Evolutionary conservation across 2,797 vertebrate species (phyloP).

Genomic region (Notolabrus celidotus): DNA sequence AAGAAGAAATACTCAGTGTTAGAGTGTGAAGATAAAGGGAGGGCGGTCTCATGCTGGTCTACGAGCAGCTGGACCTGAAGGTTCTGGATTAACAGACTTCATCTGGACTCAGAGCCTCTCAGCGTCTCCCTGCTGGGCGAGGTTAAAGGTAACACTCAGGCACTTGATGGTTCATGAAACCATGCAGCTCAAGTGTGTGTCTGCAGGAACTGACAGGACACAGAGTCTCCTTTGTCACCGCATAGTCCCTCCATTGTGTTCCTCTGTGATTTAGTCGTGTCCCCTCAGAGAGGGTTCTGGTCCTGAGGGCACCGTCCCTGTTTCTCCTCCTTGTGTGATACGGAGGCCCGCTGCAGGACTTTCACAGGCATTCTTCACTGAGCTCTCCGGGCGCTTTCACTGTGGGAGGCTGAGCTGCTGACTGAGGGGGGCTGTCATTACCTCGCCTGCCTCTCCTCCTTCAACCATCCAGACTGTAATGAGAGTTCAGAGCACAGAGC

Average conservation of each 20-base stretch:
- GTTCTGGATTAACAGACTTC: conserved; percentile 32
- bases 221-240: conserved; percentile 72
- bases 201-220: conserved; percentile 67
- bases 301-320: conserved; percentile 74
- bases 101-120: conserved; percentile 52
- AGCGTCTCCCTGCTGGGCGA: conserved; percentile 51
- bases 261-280: conserved; percentile 50
- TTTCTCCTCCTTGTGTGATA: conserved; percentile 64
- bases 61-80: conserved; percentile 27
- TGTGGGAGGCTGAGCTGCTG: conserved; percentile 70
- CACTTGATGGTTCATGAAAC: conserved; percentile 55
- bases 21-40: conserved; percentile 20
- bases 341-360: conserved; percentile 63
- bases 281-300: conserved; percentile 45
- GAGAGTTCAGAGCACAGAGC: conserved; percentile 29
- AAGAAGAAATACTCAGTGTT: too few relatives aligned
- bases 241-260: conserved; percentile 77
- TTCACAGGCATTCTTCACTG: conserved; percentile 70
- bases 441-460: conserved; percentile 54
- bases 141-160: conserved; percentile 69
- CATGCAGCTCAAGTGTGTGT: conserved; percentile 55
- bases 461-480: conserved; percentile 43
- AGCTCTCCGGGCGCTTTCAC: conserved; percentile 71
- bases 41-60: background rate
- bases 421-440: conserved; percentile 68